A percentile compares a stretch with the other conserved stretches of the same genome.
phyloP scores from a whole-genome alignment of 1,140 invertebrate species.

The Zaprionus lachaisei region DNA sequence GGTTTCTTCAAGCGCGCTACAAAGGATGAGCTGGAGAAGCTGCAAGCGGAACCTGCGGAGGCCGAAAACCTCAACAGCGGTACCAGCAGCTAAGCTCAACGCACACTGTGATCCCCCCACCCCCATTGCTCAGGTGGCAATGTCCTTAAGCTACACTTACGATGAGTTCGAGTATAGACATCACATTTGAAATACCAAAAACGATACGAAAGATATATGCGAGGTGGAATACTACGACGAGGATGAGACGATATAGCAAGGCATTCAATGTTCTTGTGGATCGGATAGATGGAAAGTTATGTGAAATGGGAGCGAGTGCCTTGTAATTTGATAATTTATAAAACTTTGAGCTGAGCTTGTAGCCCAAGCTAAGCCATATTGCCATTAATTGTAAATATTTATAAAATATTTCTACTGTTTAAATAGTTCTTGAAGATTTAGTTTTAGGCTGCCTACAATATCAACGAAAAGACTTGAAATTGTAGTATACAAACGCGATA shows the following conservation, averaged over 20 bases:
- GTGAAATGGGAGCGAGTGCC: conserved; percentile 38
- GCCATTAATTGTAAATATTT: conserved; percentile 79
- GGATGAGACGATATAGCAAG: conserved; percentile 22
- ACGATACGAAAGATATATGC: conserved; percentile 21
- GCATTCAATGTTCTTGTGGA: conserved; percentile 58
- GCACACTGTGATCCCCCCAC: conserved; percentile 45
- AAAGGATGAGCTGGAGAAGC: conserved; percentile 75
- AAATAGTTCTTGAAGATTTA: conserved; percentile 45
- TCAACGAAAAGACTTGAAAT: conserved; percentile 68
- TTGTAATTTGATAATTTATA: conserved; percentile 57
- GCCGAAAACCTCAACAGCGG: conserved; percentile 77
- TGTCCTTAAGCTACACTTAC: conserved; percentile 21
- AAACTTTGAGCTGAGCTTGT: conserved; percentile 24
- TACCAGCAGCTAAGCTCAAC: conserved; percentile 50
- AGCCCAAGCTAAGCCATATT: conserved; percentile 47
- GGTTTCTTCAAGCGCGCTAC: conserved; percentile 80
- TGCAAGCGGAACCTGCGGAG: conserved; percentile 67
- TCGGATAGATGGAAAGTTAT: conserved; percentile 26
- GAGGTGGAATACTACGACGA: too few species aligned
- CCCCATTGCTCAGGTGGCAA: conserved; percentile 7
- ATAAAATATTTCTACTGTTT: conserved; percentile 61
- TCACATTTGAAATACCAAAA: conserved; percentile 68
- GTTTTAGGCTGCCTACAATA: conserved; percentile 46
- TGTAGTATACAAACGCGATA: conserved; percentile 51
- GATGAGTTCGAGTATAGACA: conserved; percentile 36